Base-by-base conservation (phyloP, 2,888 invertebrate species). In the Parochlus steinenii region DNA sequence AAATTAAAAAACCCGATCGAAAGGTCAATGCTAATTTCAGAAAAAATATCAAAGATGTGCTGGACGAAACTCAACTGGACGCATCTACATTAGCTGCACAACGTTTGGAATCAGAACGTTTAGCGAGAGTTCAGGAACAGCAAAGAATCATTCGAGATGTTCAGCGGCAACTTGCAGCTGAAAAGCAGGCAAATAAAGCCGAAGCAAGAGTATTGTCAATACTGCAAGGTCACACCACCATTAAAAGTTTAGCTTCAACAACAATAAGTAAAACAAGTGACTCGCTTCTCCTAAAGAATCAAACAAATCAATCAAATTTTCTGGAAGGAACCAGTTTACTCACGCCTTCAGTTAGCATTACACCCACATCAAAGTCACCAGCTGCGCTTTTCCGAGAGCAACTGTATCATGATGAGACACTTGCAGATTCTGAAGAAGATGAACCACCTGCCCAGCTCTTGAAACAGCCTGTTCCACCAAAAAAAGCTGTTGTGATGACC, bases 31-130 rank as follows among this genome's bases (percentile, higher is more conserved):
- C 48, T 42, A 80, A 79, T 55, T 69, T 86, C 50, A 65, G 89
- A 25, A 70, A 82, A 41, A 89, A 89, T 51, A 89, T 89, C 46
- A 71, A 92, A 38, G 89, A 92, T 61, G 90, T 93, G 6, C 79
- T 92, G 74, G 82, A 85, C 50, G 90, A 90, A 49, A 83, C 82
- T 41, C 85, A 92, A 52, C 60, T 95, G 42, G 93, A 93, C 53
- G 85, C 85, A 41, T 82, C 86, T 10, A 95, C 93, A 3, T 59
- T 90, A 35, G 79, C 80, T 16, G 95, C 95, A 1, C 93, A 93
- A 55, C 65, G 86, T 20, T 89, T 87, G 54, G 93, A 95, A 63
- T 79, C 83, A 43, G 92, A 93, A 57, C 68, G 86, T 52, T 63
- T 85, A 44, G 71, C 80, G 4, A 64, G 85, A 31, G 82, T 86